Conservation (phyloP, 2,113 vertebrate species). For the Cettia cetti region DNA sequence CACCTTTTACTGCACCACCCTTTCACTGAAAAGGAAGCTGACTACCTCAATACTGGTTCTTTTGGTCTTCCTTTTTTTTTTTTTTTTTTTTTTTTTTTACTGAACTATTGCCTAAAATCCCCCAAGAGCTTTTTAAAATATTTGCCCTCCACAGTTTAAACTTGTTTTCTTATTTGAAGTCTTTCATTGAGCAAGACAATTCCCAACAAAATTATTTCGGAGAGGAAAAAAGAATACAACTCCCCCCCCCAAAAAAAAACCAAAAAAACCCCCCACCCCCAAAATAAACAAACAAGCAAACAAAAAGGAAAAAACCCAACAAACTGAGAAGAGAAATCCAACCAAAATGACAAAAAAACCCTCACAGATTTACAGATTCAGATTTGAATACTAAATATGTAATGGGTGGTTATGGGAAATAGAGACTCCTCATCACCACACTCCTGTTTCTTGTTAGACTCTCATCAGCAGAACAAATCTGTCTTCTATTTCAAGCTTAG, state of each 20-base stretch:
- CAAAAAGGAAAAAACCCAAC: neutral
- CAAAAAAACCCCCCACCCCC: rapidly evolving
- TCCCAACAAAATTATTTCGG: neutral
- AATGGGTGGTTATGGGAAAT: neutral
- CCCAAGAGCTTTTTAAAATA: neutral
- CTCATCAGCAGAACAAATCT: neutral
- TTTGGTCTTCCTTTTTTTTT: neutral
- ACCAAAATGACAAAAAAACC: neutral
- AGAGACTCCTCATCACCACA: neutral
- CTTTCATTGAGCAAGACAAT: neutral
- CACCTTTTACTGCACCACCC: neutral
- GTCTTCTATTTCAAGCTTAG: neutral
- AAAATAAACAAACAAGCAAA: neutral
- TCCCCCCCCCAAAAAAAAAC: rapidly evolving
- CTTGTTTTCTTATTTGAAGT: neutral
- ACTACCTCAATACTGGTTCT: neutral
- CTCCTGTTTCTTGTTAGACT: neutral
- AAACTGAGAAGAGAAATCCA: neutral
- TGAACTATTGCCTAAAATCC: neutral
- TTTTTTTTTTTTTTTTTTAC: neutral
- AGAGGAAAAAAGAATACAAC: neutral
- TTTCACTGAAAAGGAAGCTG: neutral
- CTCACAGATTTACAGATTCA: neutral
- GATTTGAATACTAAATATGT: neutral
- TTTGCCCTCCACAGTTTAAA: neutral